phyloP scores from a whole-genome alignment of 2,113 vertebrate genomes.

The Gallinago media region DNA sequence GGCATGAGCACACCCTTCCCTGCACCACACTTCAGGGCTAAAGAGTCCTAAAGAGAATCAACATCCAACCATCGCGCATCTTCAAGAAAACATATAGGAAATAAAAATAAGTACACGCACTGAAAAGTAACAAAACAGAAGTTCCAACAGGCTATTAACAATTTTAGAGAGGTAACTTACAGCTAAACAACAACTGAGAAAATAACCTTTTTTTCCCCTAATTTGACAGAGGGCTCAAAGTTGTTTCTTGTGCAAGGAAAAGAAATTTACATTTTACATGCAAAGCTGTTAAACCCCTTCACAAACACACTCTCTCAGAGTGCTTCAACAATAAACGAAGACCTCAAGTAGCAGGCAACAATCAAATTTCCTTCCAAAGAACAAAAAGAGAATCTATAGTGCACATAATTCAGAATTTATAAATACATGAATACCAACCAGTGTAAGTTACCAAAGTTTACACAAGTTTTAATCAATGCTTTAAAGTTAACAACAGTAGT shows the following conservation, averaged over 20 bases:
- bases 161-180: neutral
- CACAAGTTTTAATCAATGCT: neutral
- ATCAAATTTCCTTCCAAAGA: neutral
- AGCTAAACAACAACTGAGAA: neutral
- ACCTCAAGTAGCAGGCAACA: neutral
- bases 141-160: neutral
- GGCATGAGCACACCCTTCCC: neutral
- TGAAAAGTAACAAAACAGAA: neutral
- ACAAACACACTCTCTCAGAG: neutral
- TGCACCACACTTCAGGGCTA: neutral
- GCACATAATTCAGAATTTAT: neutral
- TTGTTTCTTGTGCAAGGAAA: too few relatives aligned
- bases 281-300: neutral
- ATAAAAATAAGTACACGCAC: neutral
- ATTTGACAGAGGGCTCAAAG: neutral
- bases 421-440: neutral
- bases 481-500: neutral
- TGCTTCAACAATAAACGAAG: neutral
- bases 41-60: neutral
- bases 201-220: neutral
- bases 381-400: neutral
- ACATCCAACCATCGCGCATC: rapidly evolving
- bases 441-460: neutral
- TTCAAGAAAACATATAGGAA: neutral
- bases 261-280: neutral